These are phyloP conservation scores for Sciurus carolinensis DNA, from an alignment of 2,797 vertebrate genomes.

Conservation along the genomic window DNA sequence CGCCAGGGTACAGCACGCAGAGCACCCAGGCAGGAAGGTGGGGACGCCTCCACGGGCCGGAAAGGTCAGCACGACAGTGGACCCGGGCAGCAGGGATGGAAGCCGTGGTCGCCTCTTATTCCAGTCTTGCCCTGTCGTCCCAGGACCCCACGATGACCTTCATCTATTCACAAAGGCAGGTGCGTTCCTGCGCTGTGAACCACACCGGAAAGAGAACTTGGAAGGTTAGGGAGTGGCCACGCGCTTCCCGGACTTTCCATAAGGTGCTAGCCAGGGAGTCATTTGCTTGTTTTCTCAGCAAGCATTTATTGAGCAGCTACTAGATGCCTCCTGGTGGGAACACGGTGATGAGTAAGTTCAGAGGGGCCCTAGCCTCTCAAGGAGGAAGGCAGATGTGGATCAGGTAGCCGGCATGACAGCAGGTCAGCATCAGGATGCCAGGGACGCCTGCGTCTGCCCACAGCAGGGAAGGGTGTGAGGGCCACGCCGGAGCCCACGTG, in stretches of 20 bases:
- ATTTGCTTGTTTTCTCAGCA: neutral
- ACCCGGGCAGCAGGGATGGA: neutral
- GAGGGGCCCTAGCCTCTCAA: neutral
- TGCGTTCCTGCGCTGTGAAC: neutral
- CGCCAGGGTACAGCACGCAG: neutral
- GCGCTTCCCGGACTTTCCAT: neutral
- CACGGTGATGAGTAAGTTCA: neutral
- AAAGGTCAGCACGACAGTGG: too few species aligned
- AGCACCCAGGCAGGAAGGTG: neutral
- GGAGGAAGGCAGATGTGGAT: neutral
- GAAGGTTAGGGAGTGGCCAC: neutral
- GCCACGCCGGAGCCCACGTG: too few species aligned
- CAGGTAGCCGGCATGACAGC: too few species aligned
- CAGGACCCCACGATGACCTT: neutral
- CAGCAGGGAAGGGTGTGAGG: accelerated
- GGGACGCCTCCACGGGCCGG: neutral
- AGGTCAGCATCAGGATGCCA: too few species aligned
- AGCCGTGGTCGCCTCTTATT: neutral
- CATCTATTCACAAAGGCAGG: neutral
- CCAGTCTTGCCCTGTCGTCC: neutral
- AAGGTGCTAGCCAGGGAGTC: neutral
- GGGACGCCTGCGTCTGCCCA: neutral
- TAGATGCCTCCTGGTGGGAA: neutral
- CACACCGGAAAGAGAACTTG: neutral
- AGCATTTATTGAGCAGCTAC: neutral